Conservation (phyloP, 2,888 invertebrate genomes). For the Sarcophaga rosellei region DNA sequence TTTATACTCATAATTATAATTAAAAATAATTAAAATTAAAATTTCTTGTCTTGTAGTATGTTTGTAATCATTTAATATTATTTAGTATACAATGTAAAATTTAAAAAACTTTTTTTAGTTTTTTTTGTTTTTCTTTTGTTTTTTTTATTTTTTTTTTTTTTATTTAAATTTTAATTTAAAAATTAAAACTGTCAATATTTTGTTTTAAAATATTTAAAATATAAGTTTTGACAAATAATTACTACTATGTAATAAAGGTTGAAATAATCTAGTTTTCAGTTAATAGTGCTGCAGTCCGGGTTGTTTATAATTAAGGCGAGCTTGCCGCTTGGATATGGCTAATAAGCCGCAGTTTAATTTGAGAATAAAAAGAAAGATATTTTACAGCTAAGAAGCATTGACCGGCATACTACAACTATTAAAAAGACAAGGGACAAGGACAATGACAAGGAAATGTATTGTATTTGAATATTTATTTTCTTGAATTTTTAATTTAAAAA, state of each 20-base stretch:
- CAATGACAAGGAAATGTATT: not conserved
- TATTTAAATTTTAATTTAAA: not conserved
- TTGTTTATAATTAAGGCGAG: too few relatives aligned
- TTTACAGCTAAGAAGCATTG: too few relatives aligned
- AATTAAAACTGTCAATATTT: not conserved
- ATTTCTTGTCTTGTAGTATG: not conserved
- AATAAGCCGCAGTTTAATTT: too few relatives aligned
- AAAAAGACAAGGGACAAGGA: not conserved
- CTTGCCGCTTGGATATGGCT: too few relatives aligned
- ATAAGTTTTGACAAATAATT: not conserved
- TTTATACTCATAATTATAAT: constrained; percentile 35
- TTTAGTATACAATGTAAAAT: constrained; percentile 49
- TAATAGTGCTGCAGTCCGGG: too few relatives aligned
- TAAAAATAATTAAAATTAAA: constrained; percentile 11
- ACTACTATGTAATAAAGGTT: too few relatives aligned
- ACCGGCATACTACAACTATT: too few relatives aligned
- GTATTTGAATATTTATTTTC: too few relatives aligned
- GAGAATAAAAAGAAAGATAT: too few relatives aligned
- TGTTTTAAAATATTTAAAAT: not conserved
- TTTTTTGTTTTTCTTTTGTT: not conserved
- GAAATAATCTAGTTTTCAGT: too few relatives aligned
- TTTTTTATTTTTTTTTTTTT: constrained; percentile 12
- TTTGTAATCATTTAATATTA: constrained; percentile 30
- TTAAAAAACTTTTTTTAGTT: constrained; percentile 26
- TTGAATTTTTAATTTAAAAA: too few relatives aligned